A percentile compares a stretch with the other conserved stretches of the same genome.
phyloP scores from a whole-genome alignment of 1,140 invertebrate species.

The Pogonus chalceus region DNA sequence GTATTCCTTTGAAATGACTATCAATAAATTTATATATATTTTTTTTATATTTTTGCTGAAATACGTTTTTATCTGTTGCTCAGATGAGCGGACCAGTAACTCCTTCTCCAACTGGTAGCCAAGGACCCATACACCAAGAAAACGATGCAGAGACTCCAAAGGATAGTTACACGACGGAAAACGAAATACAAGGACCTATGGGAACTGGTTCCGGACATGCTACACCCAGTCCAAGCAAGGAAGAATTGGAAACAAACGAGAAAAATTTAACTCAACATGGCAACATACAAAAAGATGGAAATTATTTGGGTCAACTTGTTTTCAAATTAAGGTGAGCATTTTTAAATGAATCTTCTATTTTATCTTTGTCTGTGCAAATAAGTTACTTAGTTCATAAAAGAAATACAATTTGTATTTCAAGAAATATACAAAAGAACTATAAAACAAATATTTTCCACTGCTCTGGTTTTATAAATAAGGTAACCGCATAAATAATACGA shows the following conservation, averaged over 20 bases:
- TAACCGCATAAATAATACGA: too few relatives aligned
- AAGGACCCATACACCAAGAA: slow-evolving; percentile 34
- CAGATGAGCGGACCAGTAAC: slow-evolving; percentile 31
- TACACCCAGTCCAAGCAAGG: slow-evolving; percentile 40
- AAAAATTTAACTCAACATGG: slow-evolving; percentile 40
- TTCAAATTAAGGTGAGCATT: slow-evolving; percentile 65
- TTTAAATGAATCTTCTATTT: too few relatives aligned
- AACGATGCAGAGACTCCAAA: slow-evolving; percentile 33
- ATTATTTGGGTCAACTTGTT: slow-evolving; percentile 68
- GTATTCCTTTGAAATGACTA: too few relatives aligned
- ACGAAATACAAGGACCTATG: slow-evolving; percentile 36
- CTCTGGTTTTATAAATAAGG: too few relatives aligned
- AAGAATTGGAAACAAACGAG: slow-evolving; percentile 49
- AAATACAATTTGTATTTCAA: too few relatives aligned
- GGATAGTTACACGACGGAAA: slow-evolving; percentile 35
- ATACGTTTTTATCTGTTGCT: slow-evolving; percentile 8
- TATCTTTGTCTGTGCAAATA: too few relatives aligned
- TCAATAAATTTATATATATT: neutral
- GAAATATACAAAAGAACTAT: too few relatives aligned
- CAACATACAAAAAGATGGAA: slow-evolving; percentile 40
- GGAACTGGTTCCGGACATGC: slow-evolving; percentile 16
- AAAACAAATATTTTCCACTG: too few relatives aligned
- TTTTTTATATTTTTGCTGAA: slow-evolving; percentile 6
- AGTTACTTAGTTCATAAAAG: too few relatives aligned
- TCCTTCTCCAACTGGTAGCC: slow-evolving; percentile 30